Evolutionary conservation across 2,797 vertebrate species (phyloP).

Genomic region (Malacoraja senta): DNA sequence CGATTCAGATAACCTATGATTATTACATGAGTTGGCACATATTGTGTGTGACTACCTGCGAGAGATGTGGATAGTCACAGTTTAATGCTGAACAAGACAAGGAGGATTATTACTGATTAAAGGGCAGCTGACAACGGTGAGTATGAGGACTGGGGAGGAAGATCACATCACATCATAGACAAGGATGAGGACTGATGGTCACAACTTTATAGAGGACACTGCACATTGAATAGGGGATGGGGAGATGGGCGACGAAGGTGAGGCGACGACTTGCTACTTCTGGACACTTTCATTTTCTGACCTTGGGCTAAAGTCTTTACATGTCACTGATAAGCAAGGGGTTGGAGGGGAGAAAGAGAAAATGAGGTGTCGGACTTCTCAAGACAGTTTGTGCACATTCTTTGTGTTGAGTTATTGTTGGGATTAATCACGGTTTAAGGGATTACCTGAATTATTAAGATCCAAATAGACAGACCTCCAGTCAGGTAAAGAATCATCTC

Average conservation of each 20-base stretch:
- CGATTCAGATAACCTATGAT: too few species aligned
- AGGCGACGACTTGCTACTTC: too few species aligned
- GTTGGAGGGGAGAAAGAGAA: neutral
- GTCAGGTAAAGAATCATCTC: neutral
- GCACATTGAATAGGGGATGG: neutral
- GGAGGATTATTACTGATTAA: neutral
- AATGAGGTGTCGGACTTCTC: neutral
- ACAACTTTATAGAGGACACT: neutral
- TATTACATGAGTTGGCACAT: too few species aligned
- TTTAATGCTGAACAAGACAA: neutral
- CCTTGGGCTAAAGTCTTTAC: neutral
- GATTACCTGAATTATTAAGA: constrained; percentile 26
- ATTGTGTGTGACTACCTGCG: too few species aligned
- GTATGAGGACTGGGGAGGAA: too few species aligned
- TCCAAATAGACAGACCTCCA: neutral
- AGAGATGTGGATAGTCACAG: neutral
- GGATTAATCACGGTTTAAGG: neutral
- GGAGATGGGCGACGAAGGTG: too few species aligned
- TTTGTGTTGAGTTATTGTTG: neutral
- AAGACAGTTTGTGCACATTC: neutral
- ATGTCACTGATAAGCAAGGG: neutral
- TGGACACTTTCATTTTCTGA: neutral
- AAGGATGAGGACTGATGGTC: too few species aligned
- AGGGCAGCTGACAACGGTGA: too few species aligned
- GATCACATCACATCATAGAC: too few species aligned